A percentile compares a stretch with the other conserved stretches of the same genome.
phyloP scores from a whole-genome alignment of 1,140 invertebrate genomes.

The Bilobella aurantiaca region DNA sequence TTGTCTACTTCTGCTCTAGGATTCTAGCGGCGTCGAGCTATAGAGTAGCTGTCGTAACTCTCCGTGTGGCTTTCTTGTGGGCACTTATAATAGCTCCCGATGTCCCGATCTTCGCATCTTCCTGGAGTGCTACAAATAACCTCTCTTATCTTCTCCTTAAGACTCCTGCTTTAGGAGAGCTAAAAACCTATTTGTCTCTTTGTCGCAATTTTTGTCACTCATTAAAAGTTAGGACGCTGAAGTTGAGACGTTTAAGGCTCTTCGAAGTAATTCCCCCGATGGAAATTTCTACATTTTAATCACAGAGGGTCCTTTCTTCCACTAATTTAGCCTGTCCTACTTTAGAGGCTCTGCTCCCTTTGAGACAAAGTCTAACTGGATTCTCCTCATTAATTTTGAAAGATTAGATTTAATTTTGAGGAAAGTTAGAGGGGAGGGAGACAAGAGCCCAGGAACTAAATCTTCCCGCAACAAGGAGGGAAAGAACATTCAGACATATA shows the following conservation, averaged over 20 bases:
- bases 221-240: background rate
- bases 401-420: constrained; percentile 8
- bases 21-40: too few species aligned
- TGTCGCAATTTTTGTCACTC: constrained; percentile 9
- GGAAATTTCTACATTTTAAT: background rate
- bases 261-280: background rate
- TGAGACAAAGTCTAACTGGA: background rate
- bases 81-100: too few species aligned
- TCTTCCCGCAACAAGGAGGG: background rate
- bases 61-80: too few species aligned
- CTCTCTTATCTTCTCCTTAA: background rate
- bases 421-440: background rate
- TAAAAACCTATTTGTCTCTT: background rate
- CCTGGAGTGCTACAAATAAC: constrained; percentile 6
- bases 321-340: background rate
- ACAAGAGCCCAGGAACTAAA: background rate
- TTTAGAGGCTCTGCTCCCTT: background rate
- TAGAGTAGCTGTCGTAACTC: too few species aligned
- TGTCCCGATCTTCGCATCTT: background rate
- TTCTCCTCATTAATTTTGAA: constrained; percentile 8
- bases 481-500: too few species aligned
- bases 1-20: background rate
- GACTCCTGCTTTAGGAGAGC: background rate
- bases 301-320: background rate
- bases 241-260: background rate